Base-by-base conservation (phyloP, 2,113 vertebrate genomes). In the Ophiodon elongatus region DNA sequence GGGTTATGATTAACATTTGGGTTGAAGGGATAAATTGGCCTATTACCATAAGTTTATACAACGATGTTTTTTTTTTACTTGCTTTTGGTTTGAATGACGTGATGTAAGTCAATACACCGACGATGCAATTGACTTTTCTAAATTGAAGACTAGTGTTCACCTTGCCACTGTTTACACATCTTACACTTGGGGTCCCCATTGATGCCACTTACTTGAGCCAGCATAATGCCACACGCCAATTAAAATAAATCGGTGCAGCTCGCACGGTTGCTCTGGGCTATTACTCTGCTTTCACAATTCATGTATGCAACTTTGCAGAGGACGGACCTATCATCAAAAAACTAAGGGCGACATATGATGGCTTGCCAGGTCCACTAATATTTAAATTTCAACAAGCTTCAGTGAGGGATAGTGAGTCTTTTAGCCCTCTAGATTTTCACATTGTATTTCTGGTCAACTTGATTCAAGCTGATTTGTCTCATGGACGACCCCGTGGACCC, bases 351-450 rank as follows among this genome's bases (percentile, higher is more conserved):
- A 88, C 11, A 13, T n/a, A 9, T 27, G 63, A 59, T 71, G 50
- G 79, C 76, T 37, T 37, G 33, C 73, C 37, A 8, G 25, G 63
- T 63, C 39, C n/a, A 37, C 23, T 4, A 17, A 3, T 21, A 25
- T 64, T 43, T 27, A 15, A 70, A 29, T 25, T 74, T 85, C 82
- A 69, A 86, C 73, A 68, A 78, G 74, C 66, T 65, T 83, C 50
- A 31, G 10, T 41, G 52, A 62, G 39, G 23, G 29, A 19, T 23
- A 11, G 23, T 8, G 47, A 50, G 33, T 75, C 25, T 66, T 82
- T 86, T 59, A 76, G 45, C 13, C 15, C 6, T 67, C 7, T 27
- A 4, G n/a, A 23, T 78, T 72, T 73, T 77, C 35, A 63, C 43
- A 67, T 37, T 4, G 59, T 59, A 68, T 78, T 81, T 88, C 68